These are phyloP conservation scores for Microcebus ravelobensis DNA, from an alignment of 2,113 vertebrate species.

Conservation along the genomic window DNA sequence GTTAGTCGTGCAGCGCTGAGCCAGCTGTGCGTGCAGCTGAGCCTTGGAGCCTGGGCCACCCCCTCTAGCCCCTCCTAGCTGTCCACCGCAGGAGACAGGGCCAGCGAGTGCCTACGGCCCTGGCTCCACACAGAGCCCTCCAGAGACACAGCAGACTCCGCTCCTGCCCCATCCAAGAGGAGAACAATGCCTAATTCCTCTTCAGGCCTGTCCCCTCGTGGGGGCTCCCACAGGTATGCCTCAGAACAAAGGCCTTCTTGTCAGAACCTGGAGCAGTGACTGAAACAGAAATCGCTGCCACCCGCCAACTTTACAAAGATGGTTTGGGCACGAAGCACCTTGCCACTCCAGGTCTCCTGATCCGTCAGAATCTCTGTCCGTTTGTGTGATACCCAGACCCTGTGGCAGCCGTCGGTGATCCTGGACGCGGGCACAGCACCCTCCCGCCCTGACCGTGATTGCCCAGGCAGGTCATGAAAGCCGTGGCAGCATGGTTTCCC, in stretches of 20 bases:
- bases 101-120: not conserved
- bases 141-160: no score
- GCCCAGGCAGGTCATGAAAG: not conserved
- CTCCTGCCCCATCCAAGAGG: no score
- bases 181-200: not conserved
- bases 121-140: no score
- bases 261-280: not conserved
- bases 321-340: not conserved
- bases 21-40: no score
- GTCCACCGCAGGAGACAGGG: not conserved
- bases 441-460: no score
- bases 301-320: not conserved
- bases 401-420: not conserved
- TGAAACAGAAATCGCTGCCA: not conserved
- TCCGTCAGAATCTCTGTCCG: not conserved
- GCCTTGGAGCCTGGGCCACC: not conserved
- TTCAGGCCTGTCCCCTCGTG: not conserved
- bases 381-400: not conserved
- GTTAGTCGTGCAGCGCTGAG: accelerated
- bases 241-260: not conserved
- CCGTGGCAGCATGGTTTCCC: not conserved
- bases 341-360: not conserved
- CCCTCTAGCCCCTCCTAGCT: not conserved
- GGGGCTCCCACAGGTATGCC: not conserved
- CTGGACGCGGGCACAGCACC: no score